These are phyloP conservation scores for Alsophila aescularia DNA, from an alignment of 2,888 invertebrate species.

Conservation along the genomic window DNA sequence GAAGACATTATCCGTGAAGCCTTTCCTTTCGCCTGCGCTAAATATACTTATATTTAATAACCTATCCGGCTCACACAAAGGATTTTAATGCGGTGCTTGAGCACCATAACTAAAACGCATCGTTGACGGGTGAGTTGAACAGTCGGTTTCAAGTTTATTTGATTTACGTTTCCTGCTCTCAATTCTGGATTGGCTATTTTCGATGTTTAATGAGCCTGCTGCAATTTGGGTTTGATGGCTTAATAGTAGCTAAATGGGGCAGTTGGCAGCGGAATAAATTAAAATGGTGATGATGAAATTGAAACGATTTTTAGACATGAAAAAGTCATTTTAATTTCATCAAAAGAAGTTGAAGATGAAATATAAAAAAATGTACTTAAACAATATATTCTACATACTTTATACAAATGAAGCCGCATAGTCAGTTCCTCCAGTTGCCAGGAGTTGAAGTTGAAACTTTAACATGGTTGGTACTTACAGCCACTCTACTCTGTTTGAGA, in stretches of 20 bases:
- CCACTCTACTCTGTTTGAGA: not conserved
- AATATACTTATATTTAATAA: conserved; percentile 58
- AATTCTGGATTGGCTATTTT: conserved; percentile 22
- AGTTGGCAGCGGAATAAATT: no score
- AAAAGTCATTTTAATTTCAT: no score
- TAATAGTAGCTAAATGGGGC: conserved; percentile 24
- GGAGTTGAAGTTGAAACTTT: not conserved
- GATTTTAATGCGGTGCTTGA: conserved; percentile 50
- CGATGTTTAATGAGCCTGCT: conserved; percentile 16
- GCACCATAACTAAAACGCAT: conserved; percentile 46
- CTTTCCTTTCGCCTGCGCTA: conserved; percentile 52
- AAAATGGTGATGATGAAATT: no score
- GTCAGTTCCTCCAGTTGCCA: not conserved
- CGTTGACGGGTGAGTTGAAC: conserved; percentile 35
- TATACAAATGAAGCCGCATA: not conserved
- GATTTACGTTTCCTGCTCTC: conserved; percentile 52
- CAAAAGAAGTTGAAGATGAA: no score
- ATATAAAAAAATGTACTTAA: no score
- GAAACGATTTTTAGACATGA: no score
- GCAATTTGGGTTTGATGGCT: conserved; percentile 25
- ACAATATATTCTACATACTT: no score
- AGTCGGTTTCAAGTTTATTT: conserved; percentile 42
- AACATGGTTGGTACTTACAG: not conserved
- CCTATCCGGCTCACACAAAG: conserved; percentile 45
- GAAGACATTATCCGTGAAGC: conserved; percentile 61